These are phyloP conservation scores for Cosmia trapezina DNA, from an alignment of 2,888 invertebrate species.

Conservation along the genomic window DNA sequence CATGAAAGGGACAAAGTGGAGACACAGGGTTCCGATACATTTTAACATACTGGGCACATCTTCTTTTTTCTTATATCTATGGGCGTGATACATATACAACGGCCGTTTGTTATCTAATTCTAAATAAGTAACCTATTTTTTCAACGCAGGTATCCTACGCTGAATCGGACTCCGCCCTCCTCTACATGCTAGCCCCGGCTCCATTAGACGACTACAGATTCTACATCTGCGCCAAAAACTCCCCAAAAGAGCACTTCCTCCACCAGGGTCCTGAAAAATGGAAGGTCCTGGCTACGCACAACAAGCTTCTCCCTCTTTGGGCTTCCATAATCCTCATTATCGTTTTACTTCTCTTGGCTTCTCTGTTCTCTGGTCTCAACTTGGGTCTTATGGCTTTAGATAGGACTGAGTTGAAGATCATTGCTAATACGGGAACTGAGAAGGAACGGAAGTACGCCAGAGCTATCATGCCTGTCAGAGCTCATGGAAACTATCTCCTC, in stretches of 20 bases:
- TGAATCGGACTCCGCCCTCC: conserved; percentile 75
- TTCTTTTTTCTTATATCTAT: too few species aligned
- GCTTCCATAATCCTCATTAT: conserved; percentile 93
- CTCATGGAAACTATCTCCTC: conserved; percentile 97
- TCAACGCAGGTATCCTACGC: conserved; percentile 71
- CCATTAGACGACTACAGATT: conserved; percentile 80
- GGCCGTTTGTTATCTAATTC: too few species aligned
- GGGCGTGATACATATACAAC: too few species aligned
- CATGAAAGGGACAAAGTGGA: too few species aligned
- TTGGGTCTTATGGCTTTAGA: conserved; percentile 99
- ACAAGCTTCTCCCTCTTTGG: conserved; percentile 95
- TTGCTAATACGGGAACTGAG: conserved; percentile 97
- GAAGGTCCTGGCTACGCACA: conserved; percentile 92
- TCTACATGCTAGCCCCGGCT: conserved; percentile 78
- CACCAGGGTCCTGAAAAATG: conserved; percentile 93
- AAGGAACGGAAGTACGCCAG: conserved; percentile 95
- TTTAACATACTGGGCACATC: too few species aligned
- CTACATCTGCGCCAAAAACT: conserved; percentile 83
- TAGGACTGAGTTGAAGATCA: conserved; percentile 98
- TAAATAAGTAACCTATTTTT: neutral
- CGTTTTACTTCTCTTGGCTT: conserved; percentile 95
- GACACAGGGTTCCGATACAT: too few species aligned
- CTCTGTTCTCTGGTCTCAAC: conserved; percentile 99
- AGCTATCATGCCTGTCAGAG: conserved; percentile 97
- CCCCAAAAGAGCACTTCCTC: conserved; percentile 79